These are phyloP conservation scores for Aculops lycopersici DNA, from an alignment of 1,140 invertebrate species.

Conservation along the genomic window DNA sequence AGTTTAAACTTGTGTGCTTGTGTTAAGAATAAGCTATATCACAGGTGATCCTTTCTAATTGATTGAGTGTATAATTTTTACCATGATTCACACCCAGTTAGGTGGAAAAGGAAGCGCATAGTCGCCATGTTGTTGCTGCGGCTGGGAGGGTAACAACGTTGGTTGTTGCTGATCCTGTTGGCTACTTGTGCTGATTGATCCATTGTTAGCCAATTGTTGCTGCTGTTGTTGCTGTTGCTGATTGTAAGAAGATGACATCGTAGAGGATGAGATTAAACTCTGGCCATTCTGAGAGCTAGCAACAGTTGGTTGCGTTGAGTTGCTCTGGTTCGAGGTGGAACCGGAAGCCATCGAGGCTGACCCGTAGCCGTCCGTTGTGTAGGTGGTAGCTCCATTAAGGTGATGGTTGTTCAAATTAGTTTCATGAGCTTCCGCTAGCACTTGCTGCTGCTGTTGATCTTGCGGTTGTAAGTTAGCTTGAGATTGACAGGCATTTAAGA, in stretches of 20 bases:
- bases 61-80: not conserved
- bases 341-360: not conserved
- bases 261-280: not conserved
- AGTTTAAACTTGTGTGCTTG: too few species aligned
- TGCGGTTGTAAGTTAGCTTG: too few species aligned
- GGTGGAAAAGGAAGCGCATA: not conserved
- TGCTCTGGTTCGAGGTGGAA: not conserved
- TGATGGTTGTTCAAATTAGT: too few species aligned
- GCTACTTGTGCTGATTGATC: not conserved
- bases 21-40: too few species aligned
- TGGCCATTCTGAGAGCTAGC: not conserved
- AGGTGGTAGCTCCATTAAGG: too few species aligned
- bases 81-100: not conserved
- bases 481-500: too few species aligned
- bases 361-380: not conserved
- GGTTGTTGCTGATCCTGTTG: not conserved
- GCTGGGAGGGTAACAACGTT: not conserved
- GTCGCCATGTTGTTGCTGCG: not conserved
- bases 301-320: not conserved
- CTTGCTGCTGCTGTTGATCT: too few species aligned
- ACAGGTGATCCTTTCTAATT: too few species aligned
- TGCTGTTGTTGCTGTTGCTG: not conserved
- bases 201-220: not conserved
- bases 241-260: not conserved
- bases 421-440: too few species aligned